Evolutionary conservation across 2,113 vertebrate species (phyloP).

Genomic region (Sylvilagus bachmani): DNA sequence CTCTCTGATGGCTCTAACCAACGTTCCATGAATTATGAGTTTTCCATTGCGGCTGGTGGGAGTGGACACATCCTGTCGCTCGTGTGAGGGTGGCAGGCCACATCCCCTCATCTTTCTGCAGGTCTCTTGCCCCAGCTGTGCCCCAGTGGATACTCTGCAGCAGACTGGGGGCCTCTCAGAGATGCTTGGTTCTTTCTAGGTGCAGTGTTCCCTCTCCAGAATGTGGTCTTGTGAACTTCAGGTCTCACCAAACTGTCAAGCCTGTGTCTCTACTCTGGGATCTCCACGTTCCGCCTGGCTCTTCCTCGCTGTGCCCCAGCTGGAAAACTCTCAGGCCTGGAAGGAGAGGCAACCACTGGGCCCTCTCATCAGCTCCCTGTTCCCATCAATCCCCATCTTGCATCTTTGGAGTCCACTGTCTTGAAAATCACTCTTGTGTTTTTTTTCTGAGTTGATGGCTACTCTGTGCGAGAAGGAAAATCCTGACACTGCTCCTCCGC

Average conservation of each 20-base stretch:
- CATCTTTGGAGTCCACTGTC: neutral
- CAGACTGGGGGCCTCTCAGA: fast-evolving
- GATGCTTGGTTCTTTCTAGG: fast-evolving
- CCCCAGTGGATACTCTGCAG: fast-evolving
- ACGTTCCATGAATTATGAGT: neutral
- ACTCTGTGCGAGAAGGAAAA: neutral
- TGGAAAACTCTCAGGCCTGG: too few species aligned
- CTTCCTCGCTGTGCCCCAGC: neutral
- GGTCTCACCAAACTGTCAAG: neutral
- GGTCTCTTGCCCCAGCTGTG: fast-evolving
- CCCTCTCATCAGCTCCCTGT: fast-evolving
- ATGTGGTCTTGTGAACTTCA: fast-evolving
- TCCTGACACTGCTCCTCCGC: neutral
- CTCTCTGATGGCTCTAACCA: neutral
- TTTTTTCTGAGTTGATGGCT: neutral
- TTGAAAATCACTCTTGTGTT: neutral
- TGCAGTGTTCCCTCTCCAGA: fast-evolving
- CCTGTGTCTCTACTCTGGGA: neutral
- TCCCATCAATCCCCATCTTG: fast-evolving
- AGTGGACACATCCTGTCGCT: neutral
- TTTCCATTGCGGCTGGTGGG: neutral
- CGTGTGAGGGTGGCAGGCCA: neutral
- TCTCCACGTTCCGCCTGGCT: neutral
- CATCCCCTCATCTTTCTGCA: fast-evolving
- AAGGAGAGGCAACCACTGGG: fast-evolving